Evolutionary conservation across 2,113 vertebrate species (phyloP), one percentile per base, ranked within the genome.

Genomic region (Talpa occidentalis): DNA sequence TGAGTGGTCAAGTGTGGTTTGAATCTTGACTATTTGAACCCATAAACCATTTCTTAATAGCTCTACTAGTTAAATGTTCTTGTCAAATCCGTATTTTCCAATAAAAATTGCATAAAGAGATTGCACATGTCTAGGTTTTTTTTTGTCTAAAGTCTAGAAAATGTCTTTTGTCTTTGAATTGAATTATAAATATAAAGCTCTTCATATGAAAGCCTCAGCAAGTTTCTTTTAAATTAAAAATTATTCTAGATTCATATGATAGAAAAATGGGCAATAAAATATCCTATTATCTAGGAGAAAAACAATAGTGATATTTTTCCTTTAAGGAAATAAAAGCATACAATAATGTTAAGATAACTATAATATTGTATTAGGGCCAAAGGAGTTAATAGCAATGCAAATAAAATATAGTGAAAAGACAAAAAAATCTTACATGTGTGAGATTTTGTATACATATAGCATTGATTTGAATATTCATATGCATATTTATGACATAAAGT

Each of bases 171-270:
- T 60, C 19, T 92, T 92, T 92, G 24, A 54, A 86, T 92, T 79
- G 35, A 87, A 70, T 74, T 60, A 84, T 56, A 90, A 82, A 72
- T 49, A 77, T 69, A 52, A 90, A 92, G 12, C 12, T 96, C 44
- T 88, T 47, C 30, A 35, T 52, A 44, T 91, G 16, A 80, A 84
- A 91, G 15, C 42, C 11, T 40, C 35, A 76, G 79, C 6, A 72
- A 5, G 8, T 76, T 44, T 74, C 64, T 72, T 81, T 59, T 47
- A 90, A 90, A 44, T 64, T 90, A 72, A 47, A 49, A 73, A 44
- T 69, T 69, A 79, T 74, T 91, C 42, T 49, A 37, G 21, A 85
- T 67, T 85, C 64, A 74, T 56, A 64, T 56, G 26, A 16, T 26
- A 88, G 54, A 84, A 78, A 84, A 42, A 70, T 64, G 24, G 37